phyloP scores from a whole-genome alignment of 2,888 invertebrate genomes.

The Habroteleia sp. region DNA sequence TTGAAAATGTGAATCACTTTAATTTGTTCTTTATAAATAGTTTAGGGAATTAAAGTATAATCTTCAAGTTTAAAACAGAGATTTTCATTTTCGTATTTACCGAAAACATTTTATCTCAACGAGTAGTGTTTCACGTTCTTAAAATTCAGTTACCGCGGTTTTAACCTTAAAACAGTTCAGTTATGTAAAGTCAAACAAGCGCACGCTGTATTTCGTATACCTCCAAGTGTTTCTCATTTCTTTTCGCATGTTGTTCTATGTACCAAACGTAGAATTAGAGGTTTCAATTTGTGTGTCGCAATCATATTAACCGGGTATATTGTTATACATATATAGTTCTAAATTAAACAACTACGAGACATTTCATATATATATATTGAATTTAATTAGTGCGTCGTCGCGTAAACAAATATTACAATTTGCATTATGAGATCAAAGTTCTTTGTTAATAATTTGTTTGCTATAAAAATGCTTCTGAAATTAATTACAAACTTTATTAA shows the following conservation, averaged over 20 bases:
- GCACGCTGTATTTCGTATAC: not conserved
- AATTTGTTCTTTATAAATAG: constrained; percentile 8
- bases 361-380: not conserved
- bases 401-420: too few relatives aligned
- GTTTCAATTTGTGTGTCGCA: constrained; percentile 1
- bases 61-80: constrained; percentile 15
- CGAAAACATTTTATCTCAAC: constrained; percentile 8
- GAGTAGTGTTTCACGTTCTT: constrained; percentile 10
- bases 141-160: constrained; percentile 7
- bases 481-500: too few relatives aligned
- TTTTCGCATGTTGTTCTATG: constrained; percentile 1
- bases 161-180: constrained; percentile 17
- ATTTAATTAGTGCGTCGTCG: not conserved
- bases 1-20: too few relatives aligned
- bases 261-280: not conserved
- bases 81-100: constrained; percentile 29
- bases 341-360: not conserved
- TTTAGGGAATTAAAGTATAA: constrained; percentile 11
- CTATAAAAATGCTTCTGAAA: too few relatives aligned
- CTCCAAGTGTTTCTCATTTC: constrained; percentile 4
- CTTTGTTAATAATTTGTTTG: too few relatives aligned
- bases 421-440: too few relatives aligned
- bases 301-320: constrained; percentile 14
- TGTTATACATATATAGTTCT: not conserved
- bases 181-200: constrained; percentile 23